phyloP scores from a whole-genome alignment of 2,888 invertebrate genomes.

The Halictus ligatus region DNA sequence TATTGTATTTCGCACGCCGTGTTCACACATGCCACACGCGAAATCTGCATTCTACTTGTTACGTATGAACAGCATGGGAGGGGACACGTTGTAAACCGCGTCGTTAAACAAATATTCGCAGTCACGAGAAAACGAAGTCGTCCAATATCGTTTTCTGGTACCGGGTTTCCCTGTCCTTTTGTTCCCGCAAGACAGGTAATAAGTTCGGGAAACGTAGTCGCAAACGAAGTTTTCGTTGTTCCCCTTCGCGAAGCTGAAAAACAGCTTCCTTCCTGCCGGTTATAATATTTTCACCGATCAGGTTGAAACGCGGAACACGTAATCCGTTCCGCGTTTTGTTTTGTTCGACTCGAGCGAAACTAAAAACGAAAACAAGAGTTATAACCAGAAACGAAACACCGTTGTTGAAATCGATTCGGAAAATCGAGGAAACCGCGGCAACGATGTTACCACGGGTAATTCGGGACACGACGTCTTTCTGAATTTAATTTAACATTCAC shows the following conservation, averaged over 20 bases:
- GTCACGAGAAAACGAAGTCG: background rate
- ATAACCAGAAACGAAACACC: background rate
- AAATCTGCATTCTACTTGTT: background rate
- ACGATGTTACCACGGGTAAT: background rate
- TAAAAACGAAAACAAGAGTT: background rate
- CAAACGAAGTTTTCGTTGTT: slow-evolving; percentile 10
- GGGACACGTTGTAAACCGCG: background rate
- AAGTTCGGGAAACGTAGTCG: background rate
- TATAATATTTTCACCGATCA: background rate
- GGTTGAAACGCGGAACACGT: background rate
- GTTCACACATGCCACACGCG: background rate
- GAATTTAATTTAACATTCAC: background rate
- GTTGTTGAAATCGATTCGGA: background rate
- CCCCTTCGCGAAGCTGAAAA: background rate
- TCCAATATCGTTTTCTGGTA: background rate
- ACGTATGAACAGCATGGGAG: background rate
- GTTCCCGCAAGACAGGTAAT: slow-evolving; percentile 1
- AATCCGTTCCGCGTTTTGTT: background rate
- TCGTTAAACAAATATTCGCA: slow-evolving; percentile 1
- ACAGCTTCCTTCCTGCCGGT: background rate
- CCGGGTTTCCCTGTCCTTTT: background rate
- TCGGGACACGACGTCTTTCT: background rate
- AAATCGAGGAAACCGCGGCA: background rate
- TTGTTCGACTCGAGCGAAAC: background rate
- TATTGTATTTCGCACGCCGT: background rate